phyloP scores from a whole-genome alignment of 2,113 vertebrate species.

The Macquaria ambigua region DNA sequence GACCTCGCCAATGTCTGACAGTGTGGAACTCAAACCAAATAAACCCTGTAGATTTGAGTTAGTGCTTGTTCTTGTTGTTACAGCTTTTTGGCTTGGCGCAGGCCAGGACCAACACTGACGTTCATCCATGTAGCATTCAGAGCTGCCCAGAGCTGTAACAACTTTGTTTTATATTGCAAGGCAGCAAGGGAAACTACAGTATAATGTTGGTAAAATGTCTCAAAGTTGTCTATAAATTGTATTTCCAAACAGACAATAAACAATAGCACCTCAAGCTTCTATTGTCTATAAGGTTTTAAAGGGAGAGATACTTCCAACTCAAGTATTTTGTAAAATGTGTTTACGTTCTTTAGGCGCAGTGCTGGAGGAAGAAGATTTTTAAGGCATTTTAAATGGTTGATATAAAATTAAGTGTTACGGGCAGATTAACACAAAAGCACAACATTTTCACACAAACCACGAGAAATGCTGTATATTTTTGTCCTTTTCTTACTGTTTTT shows the following conservation, averaged over 20 bases:
- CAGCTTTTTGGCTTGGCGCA: slow-evolving; percentile 73
- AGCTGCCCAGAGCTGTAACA: slow-evolving; percentile 55
- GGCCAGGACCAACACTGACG: slow-evolving; percentile 58
- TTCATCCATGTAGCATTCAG: slow-evolving; percentile 50
- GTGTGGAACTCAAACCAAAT: slow-evolving; percentile 73
- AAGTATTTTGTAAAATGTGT: slow-evolving; percentile 3
- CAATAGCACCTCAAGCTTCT: background rate
- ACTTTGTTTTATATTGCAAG: slow-evolving; percentile 47
- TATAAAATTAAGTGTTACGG: slow-evolving; percentile 66
- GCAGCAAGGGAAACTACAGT: slow-evolving; percentile 7
- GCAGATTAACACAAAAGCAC: slow-evolving; percentile 67
- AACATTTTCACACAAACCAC: slow-evolving; percentile 50
- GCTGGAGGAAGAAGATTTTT: slow-evolving; percentile 38
- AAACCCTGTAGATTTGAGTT: slow-evolving; percentile 72
- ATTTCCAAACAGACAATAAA: background rate
- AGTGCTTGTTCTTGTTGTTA: slow-evolving; percentile 76
- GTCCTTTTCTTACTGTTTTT: slow-evolving; percentile 63
- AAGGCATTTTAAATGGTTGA: slow-evolving; percentile 56
- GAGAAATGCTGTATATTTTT: slow-evolving; percentile 69
- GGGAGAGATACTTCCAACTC: background rate
- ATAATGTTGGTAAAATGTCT: background rate
- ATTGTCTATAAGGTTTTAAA: background rate
- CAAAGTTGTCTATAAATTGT: background rate
- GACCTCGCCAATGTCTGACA: slow-evolving; percentile 65
- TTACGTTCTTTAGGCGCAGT: slow-evolving; percentile 4